Percentiles rank a stretch among this genome's conserved stretches.
Evolutionary conservation across 2,797 vertebrate species (phyloP).

Genomic region (Cyclopterus lumpus): DNA sequence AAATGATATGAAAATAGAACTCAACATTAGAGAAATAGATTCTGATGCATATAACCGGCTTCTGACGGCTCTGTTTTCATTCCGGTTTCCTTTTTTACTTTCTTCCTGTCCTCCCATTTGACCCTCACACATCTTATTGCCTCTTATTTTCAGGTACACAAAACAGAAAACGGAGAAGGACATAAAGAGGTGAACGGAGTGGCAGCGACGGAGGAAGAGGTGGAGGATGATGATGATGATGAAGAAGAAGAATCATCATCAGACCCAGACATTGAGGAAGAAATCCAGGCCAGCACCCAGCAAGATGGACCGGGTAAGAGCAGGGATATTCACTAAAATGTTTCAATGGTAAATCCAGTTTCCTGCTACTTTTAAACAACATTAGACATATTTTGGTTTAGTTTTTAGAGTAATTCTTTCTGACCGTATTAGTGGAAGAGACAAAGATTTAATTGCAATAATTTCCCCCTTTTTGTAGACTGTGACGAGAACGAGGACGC

Average conservation of each 20-base stretch:
- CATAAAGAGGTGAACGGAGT: constrained; percentile 47
- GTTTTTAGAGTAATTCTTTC: neutral
- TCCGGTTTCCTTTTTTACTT: neutral
- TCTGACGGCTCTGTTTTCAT: neutral
- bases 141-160: constrained; percentile 40
- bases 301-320: constrained; percentile 75
- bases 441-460: neutral
- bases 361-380: neutral
- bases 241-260: constrained; percentile 87
- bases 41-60: neutral
- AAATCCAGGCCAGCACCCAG: constrained; percentile 80
- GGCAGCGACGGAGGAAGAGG: constrained; percentile 15
- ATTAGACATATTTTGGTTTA: neutral
- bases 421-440: neutral
- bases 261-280: constrained; percentile 87
- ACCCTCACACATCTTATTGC: neutral
- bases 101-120: neutral
- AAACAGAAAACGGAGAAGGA: constrained; percentile 53
- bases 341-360: neutral
- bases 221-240: constrained; percentile 77
- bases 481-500: constrained; percentile 52
- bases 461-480: constrained; percentile 50
- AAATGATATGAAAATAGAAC: neutral
- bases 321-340: neutral
- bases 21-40: neutral